Percentiles rank a stretch among this genome's conserved stretches.
phyloP scores from a whole-genome alignment of 2,797 vertebrate genomes.

The Falco berigora region DNA sequence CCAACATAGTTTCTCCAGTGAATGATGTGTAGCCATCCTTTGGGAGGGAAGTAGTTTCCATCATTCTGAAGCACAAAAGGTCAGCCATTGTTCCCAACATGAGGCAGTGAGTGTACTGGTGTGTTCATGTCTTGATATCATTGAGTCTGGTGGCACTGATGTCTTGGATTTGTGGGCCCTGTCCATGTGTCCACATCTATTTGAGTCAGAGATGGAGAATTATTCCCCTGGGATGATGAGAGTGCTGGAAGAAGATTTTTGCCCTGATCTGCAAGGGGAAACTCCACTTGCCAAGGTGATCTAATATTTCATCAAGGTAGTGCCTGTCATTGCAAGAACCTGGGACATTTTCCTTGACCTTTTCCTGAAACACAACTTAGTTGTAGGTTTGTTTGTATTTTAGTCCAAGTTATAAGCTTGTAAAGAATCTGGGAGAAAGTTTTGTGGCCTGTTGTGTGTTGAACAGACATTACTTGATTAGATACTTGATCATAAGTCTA shows the following conservation, averaged over 20 bases:
- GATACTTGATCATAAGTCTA: not conserved
- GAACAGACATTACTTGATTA: not conserved
- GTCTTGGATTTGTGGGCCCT: not conserved
- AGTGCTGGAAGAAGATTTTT: not conserved
- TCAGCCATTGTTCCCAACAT: not conserved
- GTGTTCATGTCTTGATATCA: not conserved
- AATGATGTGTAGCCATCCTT: not conserved
- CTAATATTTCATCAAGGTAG: not conserved
- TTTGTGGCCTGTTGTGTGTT: not conserved
- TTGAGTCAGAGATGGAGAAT: not conserved
- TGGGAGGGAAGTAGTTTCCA: not conserved
- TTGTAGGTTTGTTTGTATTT: not conserved
- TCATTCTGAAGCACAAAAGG: not conserved
- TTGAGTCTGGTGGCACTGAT: not conserved
- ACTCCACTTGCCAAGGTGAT: not conserved
- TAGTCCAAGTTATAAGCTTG: not conserved
- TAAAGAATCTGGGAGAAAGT: not conserved
- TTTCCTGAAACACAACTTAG: not conserved
- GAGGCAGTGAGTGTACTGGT: not conserved
- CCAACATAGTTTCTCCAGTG: not conserved
- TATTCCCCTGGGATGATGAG: not conserved
- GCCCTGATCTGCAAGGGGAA: not conserved
- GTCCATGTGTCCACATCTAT: not conserved
- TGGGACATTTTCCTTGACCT: not conserved
- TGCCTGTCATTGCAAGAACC: not conserved